phyloP scores from a whole-genome alignment of 2,797 vertebrate genomes.

The Gymnodraco acuticeps region DNA sequence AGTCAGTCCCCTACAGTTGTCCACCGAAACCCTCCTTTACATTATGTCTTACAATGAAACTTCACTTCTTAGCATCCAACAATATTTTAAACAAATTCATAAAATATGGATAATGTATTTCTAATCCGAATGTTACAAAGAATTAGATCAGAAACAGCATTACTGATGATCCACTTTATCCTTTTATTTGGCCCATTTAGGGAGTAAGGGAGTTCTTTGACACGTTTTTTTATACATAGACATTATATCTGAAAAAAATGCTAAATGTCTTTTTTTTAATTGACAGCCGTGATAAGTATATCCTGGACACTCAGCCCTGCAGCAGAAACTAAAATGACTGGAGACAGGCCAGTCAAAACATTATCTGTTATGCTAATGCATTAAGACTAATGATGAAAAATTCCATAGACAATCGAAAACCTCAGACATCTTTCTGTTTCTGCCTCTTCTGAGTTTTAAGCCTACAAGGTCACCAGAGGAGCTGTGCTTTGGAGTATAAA shows the following conservation, averaged over 20 bases:
- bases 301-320: constrained; percentile 28
- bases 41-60: constrained; percentile 15
- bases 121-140: neutral
- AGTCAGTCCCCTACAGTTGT: constrained; percentile 9
- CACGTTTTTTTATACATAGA: constrained; percentile 42
- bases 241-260: constrained; percentile 29
- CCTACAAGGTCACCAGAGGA: constrained; percentile 73
- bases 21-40: constrained; percentile 10
- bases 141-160: neutral
- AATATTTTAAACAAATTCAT: constrained; percentile 35
- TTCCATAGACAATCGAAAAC: constrained; percentile 56
- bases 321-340: constrained; percentile 37
- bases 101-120: constrained; percentile 26
- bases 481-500: constrained; percentile 66
- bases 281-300: constrained; percentile 52
- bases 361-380: constrained; percentile 60
- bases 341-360: constrained; percentile 35
- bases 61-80: constrained; percentile 41
- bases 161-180: constrained; percentile 24
- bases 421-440: constrained; percentile 19
- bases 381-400: constrained; percentile 52
- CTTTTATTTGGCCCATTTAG: constrained; percentile 33
- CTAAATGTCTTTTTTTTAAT: constrained; percentile 49
- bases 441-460: constrained; percentile 52
- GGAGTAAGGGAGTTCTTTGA: constrained; percentile 34